Conservation (phyloP, 2,888 invertebrate species). For the Malacosoma neustria region DNA sequence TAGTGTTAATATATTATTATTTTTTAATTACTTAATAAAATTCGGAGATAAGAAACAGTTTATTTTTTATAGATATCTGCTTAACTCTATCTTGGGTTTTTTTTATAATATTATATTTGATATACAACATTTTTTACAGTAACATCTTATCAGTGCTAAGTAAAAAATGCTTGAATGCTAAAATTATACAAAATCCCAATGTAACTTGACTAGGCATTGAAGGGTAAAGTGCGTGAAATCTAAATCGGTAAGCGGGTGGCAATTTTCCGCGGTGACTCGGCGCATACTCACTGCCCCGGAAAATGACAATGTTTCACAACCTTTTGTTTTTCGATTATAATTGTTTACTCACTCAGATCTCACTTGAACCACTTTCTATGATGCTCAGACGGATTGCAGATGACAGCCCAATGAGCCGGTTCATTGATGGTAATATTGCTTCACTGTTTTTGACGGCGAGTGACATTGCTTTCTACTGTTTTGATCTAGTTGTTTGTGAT, state of each 20-base stretch:
- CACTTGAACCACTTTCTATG: neutral
- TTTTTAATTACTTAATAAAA: no score
- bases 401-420: neutral
- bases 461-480: neutral
- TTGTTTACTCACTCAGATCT: neutral
- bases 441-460: neutral
- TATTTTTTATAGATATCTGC: no score
- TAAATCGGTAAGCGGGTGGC: slow-evolving; percentile 2
- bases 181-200: no score
- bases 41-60: no score
- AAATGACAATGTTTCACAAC: slow-evolving; percentile 12
- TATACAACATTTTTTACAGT: no score
- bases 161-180: no score
- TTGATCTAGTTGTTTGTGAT: neutral
- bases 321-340: slow-evolving; percentile 2
- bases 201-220: neutral
- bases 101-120: no score
- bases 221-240: neutral
- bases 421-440: neutral
- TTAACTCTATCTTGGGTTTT: no score
- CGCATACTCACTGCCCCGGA: slow-evolving; percentile 14
- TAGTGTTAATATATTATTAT: no score
- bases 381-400: neutral
- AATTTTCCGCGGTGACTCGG: slow-evolving; percentile 6
- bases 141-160: no score